Evolutionary conservation across 2,797 vertebrate species (phyloP), one percentile per base, ranked within the genome.

Genomic region (Phaenicophaeus curvirostris): DNA sequence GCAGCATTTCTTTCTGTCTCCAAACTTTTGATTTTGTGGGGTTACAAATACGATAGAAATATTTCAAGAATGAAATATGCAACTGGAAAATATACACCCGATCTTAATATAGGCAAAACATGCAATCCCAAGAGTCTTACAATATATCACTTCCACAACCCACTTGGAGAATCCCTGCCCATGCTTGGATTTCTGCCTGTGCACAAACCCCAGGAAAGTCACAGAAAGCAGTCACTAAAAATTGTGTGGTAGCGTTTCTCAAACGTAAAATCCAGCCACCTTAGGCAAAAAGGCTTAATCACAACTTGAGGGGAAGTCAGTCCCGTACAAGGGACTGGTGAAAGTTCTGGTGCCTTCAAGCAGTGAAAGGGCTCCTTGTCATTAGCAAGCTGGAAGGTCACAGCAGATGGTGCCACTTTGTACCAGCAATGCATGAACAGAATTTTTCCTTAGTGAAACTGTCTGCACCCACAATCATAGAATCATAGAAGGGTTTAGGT

Each of bases 11-110:
- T 74, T 79, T 61, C 30, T 25, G 5, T 44, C 85, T 90, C 48
- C 15, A 63, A 93, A 94, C 59, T 95, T 91, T 27, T 61, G n/a
- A 48, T 88, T 93, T 93, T 73, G 11, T 37, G 18, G 39, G 28
- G 25, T 41, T 83, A 55, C 42, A 93, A 80, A 72, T 65, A 55
- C 0, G 2, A 87, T 5, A 37, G 27, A 71, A 94, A 62, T 25
- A 1, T 62, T 85, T 89, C 14, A 55, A 41, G 55, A 89, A 66
- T 39, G 2, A 90, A 93, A 80, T 30, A 57, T 1, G 5, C 8
- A 77, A 86, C 21, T 30, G 25, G 42, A 86, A 89, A 86, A 78
- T 7, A 62, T 2, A 9, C 11, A 55, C 8, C 71, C 76, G 24
- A 66, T 82, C 16, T 86, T 30, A 57, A 39, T 1, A 4, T 21